Conservation (phyloP, 2,797 vertebrate species). For the Uromys caudimaculatus region DNA sequence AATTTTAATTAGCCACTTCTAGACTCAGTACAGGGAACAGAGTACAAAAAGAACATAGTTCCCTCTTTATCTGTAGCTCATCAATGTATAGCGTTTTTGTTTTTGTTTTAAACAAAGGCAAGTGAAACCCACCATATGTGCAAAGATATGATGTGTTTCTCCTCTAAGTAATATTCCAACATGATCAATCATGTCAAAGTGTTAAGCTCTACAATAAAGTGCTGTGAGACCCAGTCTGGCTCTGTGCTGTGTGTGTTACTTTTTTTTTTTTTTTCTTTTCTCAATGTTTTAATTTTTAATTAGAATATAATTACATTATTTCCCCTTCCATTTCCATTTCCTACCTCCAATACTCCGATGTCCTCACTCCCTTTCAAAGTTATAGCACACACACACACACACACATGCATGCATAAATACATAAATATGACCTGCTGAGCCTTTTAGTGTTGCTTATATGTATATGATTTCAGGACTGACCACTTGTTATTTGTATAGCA, state of each 20-base stretch:
- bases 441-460: not conserved
- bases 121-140: not conserved
- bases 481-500: not conserved
- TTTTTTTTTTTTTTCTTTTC: not conserved
- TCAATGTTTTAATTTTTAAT: not conserved
- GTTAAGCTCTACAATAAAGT: not conserved
- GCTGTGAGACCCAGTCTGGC: not conserved
- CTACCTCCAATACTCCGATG: not conserved
- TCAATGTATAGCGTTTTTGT: not conserved
- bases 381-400: not conserved
- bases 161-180: not conserved
- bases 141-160: not conserved
- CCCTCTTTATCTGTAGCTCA: not conserved
- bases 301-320: not conserved
- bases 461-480: not conserved
- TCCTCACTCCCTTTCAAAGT: not conserved
- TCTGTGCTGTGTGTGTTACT: not conserved
- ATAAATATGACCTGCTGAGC: not conserved
- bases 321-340: not conserved
- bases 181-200: not conserved
- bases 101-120: not conserved
- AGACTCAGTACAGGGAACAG: not conserved
- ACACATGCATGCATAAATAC: not conserved
- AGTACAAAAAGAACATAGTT: not conserved
- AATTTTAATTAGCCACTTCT: slow-evolving; percentile 10